Evolutionary conservation across 2,888 invertebrate species (phyloP).

Genomic region (Xylota sylvarum): DNA sequence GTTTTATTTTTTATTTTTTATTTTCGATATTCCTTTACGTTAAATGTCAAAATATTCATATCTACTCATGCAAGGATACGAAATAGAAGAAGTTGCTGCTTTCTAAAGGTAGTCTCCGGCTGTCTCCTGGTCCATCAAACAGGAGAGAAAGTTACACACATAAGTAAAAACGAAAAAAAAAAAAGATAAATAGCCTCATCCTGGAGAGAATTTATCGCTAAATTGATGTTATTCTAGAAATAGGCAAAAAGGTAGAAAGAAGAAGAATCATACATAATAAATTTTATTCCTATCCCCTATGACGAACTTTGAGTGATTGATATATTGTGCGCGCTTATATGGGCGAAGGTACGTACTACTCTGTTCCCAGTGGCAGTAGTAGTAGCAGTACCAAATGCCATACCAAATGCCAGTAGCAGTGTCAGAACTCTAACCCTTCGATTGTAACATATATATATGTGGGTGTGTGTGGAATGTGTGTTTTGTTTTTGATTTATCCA

Average conservation of each 20-base stretch:
- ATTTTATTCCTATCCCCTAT: slow-evolving; percentile 15
- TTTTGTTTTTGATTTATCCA: slow-evolving; percentile 17
- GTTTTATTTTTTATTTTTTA: no score
- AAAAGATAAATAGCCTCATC: slow-evolving; percentile 36
- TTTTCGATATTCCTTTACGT: slow-evolving; percentile 7
- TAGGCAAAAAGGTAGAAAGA: slow-evolving; percentile 16
- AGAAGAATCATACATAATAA: slow-evolving; percentile 13
- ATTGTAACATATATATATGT: no score
- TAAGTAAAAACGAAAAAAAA: no score
- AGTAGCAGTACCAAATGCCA: no score
- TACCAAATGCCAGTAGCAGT: no score
- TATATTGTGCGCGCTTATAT: slow-evolving; percentile 5
- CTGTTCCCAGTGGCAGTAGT: no score
- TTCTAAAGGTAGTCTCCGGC: no score
- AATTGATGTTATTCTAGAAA: slow-evolving; percentile 34
- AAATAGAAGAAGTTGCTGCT: no score
- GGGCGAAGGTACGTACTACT: neutral
- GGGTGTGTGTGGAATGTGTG: no score
- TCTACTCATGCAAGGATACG: neutral
- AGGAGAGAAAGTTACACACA: slow-evolving; percentile 26
- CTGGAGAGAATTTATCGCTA: slow-evolving; percentile 24
- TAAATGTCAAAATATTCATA: slow-evolving; percentile 7
- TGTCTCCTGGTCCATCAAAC: slow-evolving; percentile 29
- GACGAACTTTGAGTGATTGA: slow-evolving; percentile 43
- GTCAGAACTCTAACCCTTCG: neutral